Evolutionary conservation across 2,888 invertebrate species (phyloP).

Genomic region (Hirtodrosophila cameraria): DNA sequence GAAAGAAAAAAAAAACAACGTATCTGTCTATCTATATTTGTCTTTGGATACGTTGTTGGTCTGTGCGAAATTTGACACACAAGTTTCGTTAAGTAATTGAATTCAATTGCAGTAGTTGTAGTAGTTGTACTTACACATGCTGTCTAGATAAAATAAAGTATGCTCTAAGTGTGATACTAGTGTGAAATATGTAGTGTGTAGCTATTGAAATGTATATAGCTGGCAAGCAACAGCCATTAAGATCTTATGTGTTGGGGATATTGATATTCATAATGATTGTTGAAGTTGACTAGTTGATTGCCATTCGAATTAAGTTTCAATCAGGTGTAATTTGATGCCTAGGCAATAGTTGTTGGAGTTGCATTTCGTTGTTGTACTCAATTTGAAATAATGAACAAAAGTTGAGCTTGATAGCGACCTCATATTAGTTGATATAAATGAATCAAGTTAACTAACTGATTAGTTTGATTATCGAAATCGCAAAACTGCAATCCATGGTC

Average conservation of each 20-base stretch:
- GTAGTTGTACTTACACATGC: no score
- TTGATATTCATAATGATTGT: not conserved
- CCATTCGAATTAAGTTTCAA: not conserved
- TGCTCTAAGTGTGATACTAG: conserved; percentile 1
- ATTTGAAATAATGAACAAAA: no score
- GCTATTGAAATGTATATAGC: conserved; percentile 7
- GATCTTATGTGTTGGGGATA: not conserved
- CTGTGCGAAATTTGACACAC: conserved; percentile 47
- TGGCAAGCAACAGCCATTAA: not conserved
- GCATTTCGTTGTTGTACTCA: no score
- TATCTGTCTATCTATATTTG: conserved; percentile 40
- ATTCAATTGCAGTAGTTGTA: conserved; percentile 50
- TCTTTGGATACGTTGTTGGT: conserved; percentile 17
- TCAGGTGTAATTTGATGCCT: conserved; percentile 5
- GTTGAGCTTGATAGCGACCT: no score
- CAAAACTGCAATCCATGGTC: no score
- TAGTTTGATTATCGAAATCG: no score
- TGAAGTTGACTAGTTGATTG: not conserved
- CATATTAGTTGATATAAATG: no score
- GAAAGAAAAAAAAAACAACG: no score
- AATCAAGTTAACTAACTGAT: no score
- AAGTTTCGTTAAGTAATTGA: conserved; percentile 64
- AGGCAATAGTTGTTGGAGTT: not conserved
- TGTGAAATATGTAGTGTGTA: not conserved
- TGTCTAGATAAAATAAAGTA: not conserved